Evolutionary conservation across 2,888 invertebrate genomes (phyloP), one percentile per base, ranked within the genome.

Genomic region (Metopia argyrocephala): DNA sequence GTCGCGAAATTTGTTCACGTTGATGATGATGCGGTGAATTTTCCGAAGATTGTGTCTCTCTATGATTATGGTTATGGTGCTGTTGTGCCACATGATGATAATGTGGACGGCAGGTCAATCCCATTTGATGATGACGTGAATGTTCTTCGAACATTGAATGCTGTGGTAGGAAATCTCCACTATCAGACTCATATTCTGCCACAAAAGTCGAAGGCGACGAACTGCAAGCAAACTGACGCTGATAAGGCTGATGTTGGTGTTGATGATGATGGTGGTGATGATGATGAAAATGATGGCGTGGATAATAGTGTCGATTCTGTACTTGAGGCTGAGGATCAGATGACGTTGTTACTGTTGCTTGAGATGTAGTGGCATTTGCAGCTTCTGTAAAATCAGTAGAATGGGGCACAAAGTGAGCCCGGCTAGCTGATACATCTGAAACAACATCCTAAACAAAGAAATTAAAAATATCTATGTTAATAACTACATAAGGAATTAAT

Each of bases 271-370:
- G 81, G 57, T 84, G 76, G 54, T 74, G 79, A n/a, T 82, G 79
- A 23, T 79, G 83, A 57, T 79, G 83, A 28, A 74, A 76, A 78
- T 82, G 81, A 46, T 83, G 82, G 23, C 82, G 80, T 9, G 71
- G 75, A 78, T 76, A 79, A 75, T 73, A 83, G 23, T 82, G 83
- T 46, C 79, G 74, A 64, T 62, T 57, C 48, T 79, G 45, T 38
- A 75, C 74, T 46, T 76, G 66, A 18, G 52, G 65, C 46, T 74
- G 78, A 0, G 68, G 57, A 50, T 82, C 82, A 1, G 78, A 64
- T 28, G 78, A 74, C 7, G 80, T 81, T 38, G 81, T 78, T 15
- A 81, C 78, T 9, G 78, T 78, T 27, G 74, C 69, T 45, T 78
- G 78, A 1, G 81, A 78, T 6, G 61, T 62, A n/a, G 21, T 52